These are phyloP conservation scores for Mustelus asterias DNA, from an alignment of 2,113 vertebrate genomes.

Conservation along the genomic window DNA sequence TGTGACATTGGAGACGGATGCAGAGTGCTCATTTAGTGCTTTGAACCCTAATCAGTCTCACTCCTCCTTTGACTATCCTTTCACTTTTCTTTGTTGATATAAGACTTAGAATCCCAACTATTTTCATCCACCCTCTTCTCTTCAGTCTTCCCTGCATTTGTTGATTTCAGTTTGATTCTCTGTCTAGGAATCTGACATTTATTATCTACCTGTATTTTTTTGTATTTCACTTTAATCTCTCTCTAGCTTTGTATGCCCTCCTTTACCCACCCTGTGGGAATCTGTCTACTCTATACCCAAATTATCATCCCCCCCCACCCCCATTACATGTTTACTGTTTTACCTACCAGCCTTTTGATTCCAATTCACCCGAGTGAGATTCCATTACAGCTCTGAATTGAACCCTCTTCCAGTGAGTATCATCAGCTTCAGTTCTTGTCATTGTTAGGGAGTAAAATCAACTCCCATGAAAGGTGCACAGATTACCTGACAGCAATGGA, in stretches of 20 bases:
- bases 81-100: too few relatives aligned
- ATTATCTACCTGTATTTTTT: background rate
- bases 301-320: background rate
- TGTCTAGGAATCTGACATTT: background rate
- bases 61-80: background rate
- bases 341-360: background rate
- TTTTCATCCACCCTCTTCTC: background rate
- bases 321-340: background rate
- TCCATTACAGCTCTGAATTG: background rate
- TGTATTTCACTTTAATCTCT: background rate
- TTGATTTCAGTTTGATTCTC: background rate
- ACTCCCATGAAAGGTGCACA: background rate
- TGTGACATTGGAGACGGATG: background rate
- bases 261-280: background rate
- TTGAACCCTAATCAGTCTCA: background rate
- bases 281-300: background rate
- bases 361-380: background rate
- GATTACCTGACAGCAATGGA: background rate
- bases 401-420: background rate
- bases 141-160: background rate
- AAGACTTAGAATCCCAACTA: background rate
- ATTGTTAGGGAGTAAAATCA: background rate
- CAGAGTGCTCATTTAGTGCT: background rate
- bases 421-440: background rate
- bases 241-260: background rate